Evolutionary conservation across 2,888 invertebrate genomes (phyloP).

Genomic region (Brachypalpus laphriformis): DNA sequence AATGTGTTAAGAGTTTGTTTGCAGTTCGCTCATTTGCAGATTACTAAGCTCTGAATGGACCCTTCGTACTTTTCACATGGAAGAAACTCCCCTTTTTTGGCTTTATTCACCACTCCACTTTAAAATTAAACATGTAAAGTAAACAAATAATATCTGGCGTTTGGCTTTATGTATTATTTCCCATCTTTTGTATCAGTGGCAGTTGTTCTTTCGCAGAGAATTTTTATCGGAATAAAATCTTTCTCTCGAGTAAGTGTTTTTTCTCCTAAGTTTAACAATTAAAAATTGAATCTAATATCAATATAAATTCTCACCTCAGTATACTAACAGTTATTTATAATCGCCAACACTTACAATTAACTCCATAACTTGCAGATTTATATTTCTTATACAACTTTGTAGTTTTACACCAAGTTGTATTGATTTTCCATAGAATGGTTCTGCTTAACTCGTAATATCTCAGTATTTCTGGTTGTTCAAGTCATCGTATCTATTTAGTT

Average conservation of each 20-base stretch:
- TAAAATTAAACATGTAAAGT: too few species aligned
- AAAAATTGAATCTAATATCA: background rate
- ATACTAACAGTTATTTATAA: background rate
- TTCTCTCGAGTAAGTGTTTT: background rate
- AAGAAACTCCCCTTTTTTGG: too few species aligned
- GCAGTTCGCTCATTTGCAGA: too few species aligned
- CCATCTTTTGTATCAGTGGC: background rate
- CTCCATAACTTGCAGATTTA: background rate
- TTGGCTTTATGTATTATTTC: background rate
- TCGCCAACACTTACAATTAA: background rate
- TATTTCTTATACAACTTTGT: background rate
- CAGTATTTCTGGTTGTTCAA: background rate
- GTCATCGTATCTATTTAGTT: background rate
- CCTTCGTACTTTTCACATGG: too few species aligned
- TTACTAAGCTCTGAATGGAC: too few species aligned
- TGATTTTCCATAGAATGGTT: slow-evolving; percentile 13
- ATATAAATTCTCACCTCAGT: background rate
- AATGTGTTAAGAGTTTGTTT: too few species aligned
- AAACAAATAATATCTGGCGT: background rate
- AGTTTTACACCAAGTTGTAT: slow-evolving; percentile 5
- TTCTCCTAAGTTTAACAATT: background rate
- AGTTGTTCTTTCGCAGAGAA: background rate
- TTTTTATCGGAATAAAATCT: background rate
- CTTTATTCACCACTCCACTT: too few species aligned
- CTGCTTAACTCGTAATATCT: background rate